phyloP scores from a whole-genome alignment of 2,797 vertebrate genomes.

The Ptychadena robeensis region DNA sequence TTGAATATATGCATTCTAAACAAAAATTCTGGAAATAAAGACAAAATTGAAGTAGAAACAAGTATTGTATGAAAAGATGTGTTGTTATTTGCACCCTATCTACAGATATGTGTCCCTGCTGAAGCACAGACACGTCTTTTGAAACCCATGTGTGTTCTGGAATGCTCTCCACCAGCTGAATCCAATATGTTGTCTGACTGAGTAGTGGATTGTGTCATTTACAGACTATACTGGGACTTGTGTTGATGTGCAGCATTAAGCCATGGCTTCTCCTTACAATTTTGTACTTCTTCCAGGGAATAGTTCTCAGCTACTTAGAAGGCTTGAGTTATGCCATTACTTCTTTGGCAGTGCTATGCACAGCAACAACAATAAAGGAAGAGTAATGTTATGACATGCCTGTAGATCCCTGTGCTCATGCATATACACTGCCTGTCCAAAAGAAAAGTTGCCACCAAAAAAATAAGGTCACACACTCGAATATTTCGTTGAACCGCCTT shows the following conservation, averaged over 20 bases:
- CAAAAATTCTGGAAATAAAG: too few relatives aligned
- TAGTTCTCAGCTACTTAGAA: slow-evolving; percentile 37
- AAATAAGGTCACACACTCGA: too few relatives aligned
- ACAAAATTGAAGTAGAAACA: too few relatives aligned
- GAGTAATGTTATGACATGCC: neutral
- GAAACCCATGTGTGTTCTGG: neutral
- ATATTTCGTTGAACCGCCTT: too few relatives aligned
- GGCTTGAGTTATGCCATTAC: slow-evolving; percentile 1
- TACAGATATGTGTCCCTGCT: neutral
- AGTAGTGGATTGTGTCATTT: slow-evolving; percentile 10
- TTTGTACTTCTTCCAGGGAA: slow-evolving; percentile 45
- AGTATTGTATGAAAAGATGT: too few relatives aligned
- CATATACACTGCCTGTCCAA: too few relatives aligned
- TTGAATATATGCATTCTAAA: too few relatives aligned
- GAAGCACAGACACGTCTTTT: neutral
- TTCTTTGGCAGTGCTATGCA: neutral
- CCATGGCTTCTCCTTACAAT: slow-evolving; percentile 23
- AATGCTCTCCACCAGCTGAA: neutral
- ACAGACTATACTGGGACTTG: slow-evolving; percentile 18
- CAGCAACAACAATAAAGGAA: neutral
- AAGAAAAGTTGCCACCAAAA: too few relatives aligned
- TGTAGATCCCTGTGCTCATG: neutral
- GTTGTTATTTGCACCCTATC: neutral
- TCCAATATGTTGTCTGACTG: neutral
- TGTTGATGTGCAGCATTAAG: slow-evolving; percentile 16